Evolutionary conservation across 2,888 invertebrate species (phyloP), one percentile per base, ranked within the genome.

Genomic region (Acleris sparsana): DNA sequence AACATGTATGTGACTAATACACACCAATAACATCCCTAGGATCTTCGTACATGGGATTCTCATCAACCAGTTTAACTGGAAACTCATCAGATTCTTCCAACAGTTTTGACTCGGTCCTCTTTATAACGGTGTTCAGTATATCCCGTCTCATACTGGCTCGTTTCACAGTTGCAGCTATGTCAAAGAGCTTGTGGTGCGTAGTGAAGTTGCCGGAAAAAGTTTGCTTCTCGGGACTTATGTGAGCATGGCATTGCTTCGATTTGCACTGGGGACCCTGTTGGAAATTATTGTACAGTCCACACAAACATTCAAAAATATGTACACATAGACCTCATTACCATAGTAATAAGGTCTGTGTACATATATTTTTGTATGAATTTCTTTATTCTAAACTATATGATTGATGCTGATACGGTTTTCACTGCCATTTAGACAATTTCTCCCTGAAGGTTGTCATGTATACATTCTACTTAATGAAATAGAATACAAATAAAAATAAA

Each of bases 41-140:
- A 72, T 92, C 92, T 62, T 92, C 92, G 77, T 92, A 92, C 75
- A 86, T 69, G 0, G 86, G 85, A 71, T 89, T 89, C 25, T 84
- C 84, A 69, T 82, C 81, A 17, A 67, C 62, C 39, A 71, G 64
- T 29, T 63, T 66, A 25, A 73, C 66, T 3, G 60, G 62, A 20
- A 67, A 72, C 49, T 73, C 72, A 29, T 76, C 76, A 3, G 72
- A 75, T 16, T 75, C 70, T n/a, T 77, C 78, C 46, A 75, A 73
- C 65, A 87, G 82, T 53, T 76, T 75, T 0, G 83, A 78, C 65
- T 87, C 87, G 0, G 88, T 87, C 69, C 78, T 87, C 72, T 77
- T 86, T 59, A 83, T 75, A 0, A 90, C 89, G 5, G 84, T 77
- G 22, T 87, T 82, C 51, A 89, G 72, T 61, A 92, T 90, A 66